Percentiles rank a stretch among this genome's conserved stretches.
Evolutionary conservation across 2,113 vertebrate species (phyloP).

Genomic region (Choloepus hoffmanni): DNA sequence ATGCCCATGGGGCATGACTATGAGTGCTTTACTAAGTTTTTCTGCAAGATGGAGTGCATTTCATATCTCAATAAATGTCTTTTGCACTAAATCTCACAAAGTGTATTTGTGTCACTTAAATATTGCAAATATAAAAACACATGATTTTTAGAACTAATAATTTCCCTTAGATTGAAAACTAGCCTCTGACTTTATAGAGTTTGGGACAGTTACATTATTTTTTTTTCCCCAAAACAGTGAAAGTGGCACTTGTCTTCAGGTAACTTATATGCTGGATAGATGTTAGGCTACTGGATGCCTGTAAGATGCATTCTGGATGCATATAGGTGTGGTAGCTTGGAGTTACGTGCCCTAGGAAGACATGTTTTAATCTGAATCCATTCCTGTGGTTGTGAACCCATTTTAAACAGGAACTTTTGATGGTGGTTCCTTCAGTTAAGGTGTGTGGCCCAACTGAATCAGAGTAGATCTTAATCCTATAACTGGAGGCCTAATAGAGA

Average conservation of each 20-base stretch:
- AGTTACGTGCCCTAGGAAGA: too few species aligned
- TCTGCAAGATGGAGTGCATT: background rate
- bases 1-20: conserved; percentile 28
- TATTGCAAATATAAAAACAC: background rate
- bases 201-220: background rate
- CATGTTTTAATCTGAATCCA: too few species aligned
- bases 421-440: too few species aligned
- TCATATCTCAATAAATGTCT: conserved; percentile 41
- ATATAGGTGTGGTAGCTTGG: background rate
- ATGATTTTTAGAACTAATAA: background rate
- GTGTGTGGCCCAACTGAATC: too few species aligned
- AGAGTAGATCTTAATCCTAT: too few species aligned
- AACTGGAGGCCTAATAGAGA: too few species aligned
- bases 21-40: conserved; percentile 18
- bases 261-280: background rate
- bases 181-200: background rate
- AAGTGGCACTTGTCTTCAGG: background rate
- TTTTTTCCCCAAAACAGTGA: background rate
- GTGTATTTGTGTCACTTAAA: background rate
- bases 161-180: conserved; percentile 47
- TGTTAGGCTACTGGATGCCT: background rate
- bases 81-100: background rate
- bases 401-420: too few species aligned
- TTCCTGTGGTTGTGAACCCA: too few species aligned
- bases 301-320: background rate